phyloP scores from a whole-genome alignment of 2,113 vertebrate species.

The Anser brachyrhynchus region DNA sequence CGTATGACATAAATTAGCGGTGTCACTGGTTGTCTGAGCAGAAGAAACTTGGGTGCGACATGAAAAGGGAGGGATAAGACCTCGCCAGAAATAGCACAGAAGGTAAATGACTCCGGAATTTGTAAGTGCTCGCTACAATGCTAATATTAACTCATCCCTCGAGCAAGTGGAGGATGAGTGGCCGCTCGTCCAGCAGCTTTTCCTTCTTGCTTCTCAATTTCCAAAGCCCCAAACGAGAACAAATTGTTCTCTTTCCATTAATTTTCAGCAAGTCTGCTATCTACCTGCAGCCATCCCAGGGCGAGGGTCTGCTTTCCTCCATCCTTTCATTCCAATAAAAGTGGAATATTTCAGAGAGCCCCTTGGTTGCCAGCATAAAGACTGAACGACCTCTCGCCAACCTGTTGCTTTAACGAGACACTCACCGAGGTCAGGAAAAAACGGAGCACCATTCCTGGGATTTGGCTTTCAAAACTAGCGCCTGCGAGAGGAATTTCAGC shows the following conservation, averaged over 20 bases:
- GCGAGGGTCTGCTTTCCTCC: neutral
- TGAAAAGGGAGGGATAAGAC: neutral
- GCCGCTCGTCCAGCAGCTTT: neutral
- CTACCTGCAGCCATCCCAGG: neutral
- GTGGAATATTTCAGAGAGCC: neutral
- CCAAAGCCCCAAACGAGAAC: neutral
- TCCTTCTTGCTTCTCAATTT: neutral
- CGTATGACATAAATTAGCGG: accelerated
- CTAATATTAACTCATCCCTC: neutral
- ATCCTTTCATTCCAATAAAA: neutral
- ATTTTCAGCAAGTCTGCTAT: neutral
- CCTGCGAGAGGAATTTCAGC: neutral
- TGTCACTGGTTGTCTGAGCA: neutral
- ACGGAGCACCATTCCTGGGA: neutral
- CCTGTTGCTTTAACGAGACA: neutral
- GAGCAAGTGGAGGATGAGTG: neutral
- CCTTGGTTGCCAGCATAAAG: neutral
- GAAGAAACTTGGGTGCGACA: neutral
- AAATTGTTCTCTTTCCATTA: neutral
- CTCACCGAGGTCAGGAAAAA: neutral
- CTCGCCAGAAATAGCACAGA: neutral
- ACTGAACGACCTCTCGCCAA: neutral
- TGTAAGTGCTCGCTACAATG: neutral
- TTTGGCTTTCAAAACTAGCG: neutral
- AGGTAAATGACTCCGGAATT: neutral